These are phyloP conservation scores for Apotomis turbidana DNA, from an alignment of 2,888 invertebrate species.

Conservation along the genomic window DNA sequence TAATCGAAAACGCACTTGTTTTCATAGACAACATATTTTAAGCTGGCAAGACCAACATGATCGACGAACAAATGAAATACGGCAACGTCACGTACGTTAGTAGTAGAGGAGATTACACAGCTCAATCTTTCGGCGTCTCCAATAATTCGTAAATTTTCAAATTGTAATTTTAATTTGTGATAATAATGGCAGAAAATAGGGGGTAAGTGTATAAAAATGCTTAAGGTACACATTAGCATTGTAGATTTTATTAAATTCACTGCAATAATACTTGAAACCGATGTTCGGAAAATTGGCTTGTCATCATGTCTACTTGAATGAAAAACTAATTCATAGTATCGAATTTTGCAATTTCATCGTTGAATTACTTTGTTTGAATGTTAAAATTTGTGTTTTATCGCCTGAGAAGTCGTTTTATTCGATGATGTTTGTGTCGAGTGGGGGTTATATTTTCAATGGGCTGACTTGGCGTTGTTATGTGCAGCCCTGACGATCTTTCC, in stretches of 20 bases:
- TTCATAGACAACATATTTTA: conserved; percentile 51
- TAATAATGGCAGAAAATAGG: conserved; percentile 83
- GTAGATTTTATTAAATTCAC: conserved; percentile 27
- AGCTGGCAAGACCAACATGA: conserved; percentile 61
- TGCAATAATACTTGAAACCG: conserved; percentile 52
- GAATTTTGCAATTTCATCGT: conserved; percentile 51
- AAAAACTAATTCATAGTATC: conserved; percentile 41
- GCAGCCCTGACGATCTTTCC: conserved; percentile 94
- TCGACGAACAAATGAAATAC: conserved; percentile 83
- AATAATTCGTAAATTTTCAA: conserved; percentile 64
- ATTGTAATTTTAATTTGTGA: conserved; percentile 66
- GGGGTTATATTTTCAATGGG: conserved; percentile 44
- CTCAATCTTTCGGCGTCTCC: conserved; percentile 71
- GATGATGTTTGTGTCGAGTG: conserved; percentile 39
- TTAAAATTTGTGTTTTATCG: conserved; percentile 12
- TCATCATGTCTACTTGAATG: conserved; percentile 77
- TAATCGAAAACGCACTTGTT: conserved; percentile 45
- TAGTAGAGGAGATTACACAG: conserved; percentile 65
- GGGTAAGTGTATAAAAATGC: conserved; percentile 66
- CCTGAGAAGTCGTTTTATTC: conserved; percentile 16
- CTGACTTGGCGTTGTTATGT: conserved; percentile 55
- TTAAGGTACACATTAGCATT: conserved; percentile 38
- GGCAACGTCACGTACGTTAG: conserved; percentile 80
- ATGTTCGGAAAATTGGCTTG: conserved; percentile 79
- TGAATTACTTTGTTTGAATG: conserved; percentile 12